A percentile compares a stretch with the other conserved stretches of the same genome.
phyloP scores from a whole-genome alignment of 2,888 invertebrate genomes.

The Torymus texanus region DNA sequence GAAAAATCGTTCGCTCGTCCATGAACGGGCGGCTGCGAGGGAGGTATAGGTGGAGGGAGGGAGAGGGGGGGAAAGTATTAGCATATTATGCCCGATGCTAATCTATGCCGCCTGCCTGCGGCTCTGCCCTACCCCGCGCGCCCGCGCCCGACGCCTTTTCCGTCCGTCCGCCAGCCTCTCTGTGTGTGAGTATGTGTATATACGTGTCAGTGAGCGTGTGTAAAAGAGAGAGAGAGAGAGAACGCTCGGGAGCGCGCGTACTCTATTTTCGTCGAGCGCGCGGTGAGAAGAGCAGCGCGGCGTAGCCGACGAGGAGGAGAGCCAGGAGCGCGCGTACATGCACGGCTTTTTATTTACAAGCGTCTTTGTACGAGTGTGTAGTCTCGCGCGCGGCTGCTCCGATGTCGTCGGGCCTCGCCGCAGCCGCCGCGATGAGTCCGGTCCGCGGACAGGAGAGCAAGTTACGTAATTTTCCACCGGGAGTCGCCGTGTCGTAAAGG shows the following conservation, averaged over 20 bases:
- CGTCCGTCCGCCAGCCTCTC: background rate
- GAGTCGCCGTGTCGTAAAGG: constrained; percentile 11
- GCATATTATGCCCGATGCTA: constrained; percentile 48
- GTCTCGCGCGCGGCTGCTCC: too few species aligned
- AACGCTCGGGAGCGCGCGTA: constrained; percentile 30
- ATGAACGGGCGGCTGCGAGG: background rate
- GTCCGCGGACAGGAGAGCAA: constrained; percentile 1
- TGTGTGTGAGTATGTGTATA: background rate
- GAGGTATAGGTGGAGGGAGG: background rate
- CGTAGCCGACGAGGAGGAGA: too few species aligned
- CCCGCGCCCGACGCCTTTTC: constrained; percentile 33
- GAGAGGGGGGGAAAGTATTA: constrained; percentile 1
- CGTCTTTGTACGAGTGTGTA: too few species aligned
- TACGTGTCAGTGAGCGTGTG: constrained; percentile 13
- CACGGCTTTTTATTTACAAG: constrained; percentile 52
- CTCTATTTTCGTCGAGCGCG: constrained; percentile 53
- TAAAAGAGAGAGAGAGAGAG: constrained; percentile 19
- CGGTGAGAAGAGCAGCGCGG: too few species aligned
- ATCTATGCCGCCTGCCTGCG: constrained; percentile 31
- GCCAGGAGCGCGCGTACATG: background rate
- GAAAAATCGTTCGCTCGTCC: background rate
- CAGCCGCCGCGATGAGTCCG: constrained; percentile 30
- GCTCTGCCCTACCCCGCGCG: constrained; percentile 39
- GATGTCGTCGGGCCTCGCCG: too few species aligned
- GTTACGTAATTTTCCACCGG: constrained; percentile 40